Evolutionary conservation across 2,113 vertebrate genomes (phyloP).

Genomic region (Pyrgilauda ruficollis): DNA sequence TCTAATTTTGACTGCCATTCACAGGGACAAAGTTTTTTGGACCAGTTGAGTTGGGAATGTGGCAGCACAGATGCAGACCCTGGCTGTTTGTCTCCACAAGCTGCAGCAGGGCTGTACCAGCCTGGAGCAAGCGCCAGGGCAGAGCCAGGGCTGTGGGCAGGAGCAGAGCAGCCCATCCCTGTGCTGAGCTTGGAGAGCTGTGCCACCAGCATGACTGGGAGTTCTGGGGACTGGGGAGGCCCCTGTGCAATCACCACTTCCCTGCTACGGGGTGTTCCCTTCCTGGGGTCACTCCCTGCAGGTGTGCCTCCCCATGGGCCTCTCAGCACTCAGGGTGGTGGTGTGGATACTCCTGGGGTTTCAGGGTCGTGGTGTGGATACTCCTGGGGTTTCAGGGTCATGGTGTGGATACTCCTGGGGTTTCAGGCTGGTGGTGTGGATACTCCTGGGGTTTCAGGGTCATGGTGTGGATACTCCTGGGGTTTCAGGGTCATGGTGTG

Average conservation of each 20-base stretch:
- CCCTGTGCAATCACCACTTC: neutral
- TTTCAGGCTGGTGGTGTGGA: fast-evolving
- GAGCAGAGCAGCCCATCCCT: fast-evolving
- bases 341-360: neutral
- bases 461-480: neutral
- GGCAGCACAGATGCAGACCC: fast-evolving
- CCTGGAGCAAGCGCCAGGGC: fast-evolving
- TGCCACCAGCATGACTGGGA: fast-evolving
- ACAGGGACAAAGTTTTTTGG: neutral
- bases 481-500: neutral
- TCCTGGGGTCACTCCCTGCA: neutral
- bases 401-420: neutral
- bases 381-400: neutral
- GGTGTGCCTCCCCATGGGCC: neutral
- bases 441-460: too few relatives aligned
- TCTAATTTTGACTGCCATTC: neutral
- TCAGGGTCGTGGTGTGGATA: neutral
- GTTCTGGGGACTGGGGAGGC: fast-evolving
- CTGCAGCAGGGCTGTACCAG: neutral
- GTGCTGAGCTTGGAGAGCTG: neutral
- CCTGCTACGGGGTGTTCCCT: neutral
- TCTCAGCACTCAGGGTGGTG: fast-evolving
- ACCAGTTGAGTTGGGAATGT: fast-evolving
- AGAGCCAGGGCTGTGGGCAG: fast-evolving
- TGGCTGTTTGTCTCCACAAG: neutral